Conservation (phyloP, 1,140 invertebrate genomes). For the Brachionus rubens region DNA sequence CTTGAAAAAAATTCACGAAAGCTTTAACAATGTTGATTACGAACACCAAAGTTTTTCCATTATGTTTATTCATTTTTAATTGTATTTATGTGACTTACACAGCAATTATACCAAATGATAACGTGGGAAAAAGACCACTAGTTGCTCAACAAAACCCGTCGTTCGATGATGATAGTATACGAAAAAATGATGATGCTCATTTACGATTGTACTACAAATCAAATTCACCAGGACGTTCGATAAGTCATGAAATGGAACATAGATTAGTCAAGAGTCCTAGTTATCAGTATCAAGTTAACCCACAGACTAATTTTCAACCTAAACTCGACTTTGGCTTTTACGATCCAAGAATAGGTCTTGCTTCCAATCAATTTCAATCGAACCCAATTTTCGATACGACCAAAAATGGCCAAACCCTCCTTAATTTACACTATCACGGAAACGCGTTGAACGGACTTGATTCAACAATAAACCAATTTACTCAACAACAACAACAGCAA, state of each 20-base stretch:
- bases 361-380: neutral
- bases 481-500: neutral
- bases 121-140: neutral
- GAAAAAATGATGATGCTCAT: constrained; percentile 44
- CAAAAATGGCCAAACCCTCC: constrained; percentile 18
- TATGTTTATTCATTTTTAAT: no score
- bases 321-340: constrained; percentile 9
- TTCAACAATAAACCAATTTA: neutral
- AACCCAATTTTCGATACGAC: neutral
- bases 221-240: neutral
- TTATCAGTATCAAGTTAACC: neutral
- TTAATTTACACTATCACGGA: constrained; percentile 41
- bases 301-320: neutral
- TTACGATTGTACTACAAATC: constrained; percentile 32
- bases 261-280: constrained; percentile 18
- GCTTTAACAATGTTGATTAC: no score
- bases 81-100: no score
- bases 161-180: constrained; percentile 1
- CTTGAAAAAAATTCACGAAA: no score
- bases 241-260: constrained; percentile 44
- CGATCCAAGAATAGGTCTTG: neutral
- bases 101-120: neutral
- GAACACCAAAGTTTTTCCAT: no score
- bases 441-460: constrained; percentile 6
- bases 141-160: neutral